These are phyloP conservation scores for Copidosoma aretas DNA, from an alignment of 2,888 invertebrate species.

Conservation along the genomic window DNA sequence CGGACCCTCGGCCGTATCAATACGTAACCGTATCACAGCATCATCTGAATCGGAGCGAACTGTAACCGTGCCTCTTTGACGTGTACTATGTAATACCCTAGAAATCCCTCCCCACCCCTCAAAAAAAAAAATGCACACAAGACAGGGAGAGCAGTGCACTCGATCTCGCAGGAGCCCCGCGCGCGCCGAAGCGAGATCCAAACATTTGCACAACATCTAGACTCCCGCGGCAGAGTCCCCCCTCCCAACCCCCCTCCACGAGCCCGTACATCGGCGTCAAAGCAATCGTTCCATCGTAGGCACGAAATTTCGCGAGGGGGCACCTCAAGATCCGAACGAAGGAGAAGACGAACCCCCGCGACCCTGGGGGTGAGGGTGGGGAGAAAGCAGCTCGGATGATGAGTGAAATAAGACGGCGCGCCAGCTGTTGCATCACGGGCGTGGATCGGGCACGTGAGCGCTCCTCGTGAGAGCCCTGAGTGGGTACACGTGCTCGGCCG, in stretches of 20 bases:
- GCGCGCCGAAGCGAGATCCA: background rate
- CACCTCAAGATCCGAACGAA: background rate
- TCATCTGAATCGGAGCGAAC: too few relatives aligned
- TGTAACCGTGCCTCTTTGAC: too few relatives aligned
- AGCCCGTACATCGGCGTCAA: slow-evolving; percentile 25
- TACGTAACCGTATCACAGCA: too few relatives aligned
- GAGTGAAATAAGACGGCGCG: slow-evolving; percentile 44
- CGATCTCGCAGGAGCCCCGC: background rate
- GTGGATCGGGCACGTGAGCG: slow-evolving; percentile 56
- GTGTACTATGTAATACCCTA: too few relatives aligned
- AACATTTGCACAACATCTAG: slow-evolving; percentile 29
- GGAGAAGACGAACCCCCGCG: background rate
- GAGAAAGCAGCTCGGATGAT: too few relatives aligned
- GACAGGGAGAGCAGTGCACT: too few relatives aligned
- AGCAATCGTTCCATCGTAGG: slow-evolving; percentile 30
- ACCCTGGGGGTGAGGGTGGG: background rate
- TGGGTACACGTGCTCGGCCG: background rate
- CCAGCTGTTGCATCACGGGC: slow-evolving; percentile 55
- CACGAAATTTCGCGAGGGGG: slow-evolving; percentile 28
- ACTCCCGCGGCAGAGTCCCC: slow-evolving; percentile 2
- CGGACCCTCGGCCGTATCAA: too few relatives aligned
- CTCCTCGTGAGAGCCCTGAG: slow-evolving; percentile 8
- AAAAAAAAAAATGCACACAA: too few relatives aligned
- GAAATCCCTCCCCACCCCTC: too few relatives aligned
- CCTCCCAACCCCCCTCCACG: too few relatives aligned